Evolutionary conservation across 2,797 vertebrate species (phyloP).

Genomic region (Neosilurus hyrtlii): DNA sequence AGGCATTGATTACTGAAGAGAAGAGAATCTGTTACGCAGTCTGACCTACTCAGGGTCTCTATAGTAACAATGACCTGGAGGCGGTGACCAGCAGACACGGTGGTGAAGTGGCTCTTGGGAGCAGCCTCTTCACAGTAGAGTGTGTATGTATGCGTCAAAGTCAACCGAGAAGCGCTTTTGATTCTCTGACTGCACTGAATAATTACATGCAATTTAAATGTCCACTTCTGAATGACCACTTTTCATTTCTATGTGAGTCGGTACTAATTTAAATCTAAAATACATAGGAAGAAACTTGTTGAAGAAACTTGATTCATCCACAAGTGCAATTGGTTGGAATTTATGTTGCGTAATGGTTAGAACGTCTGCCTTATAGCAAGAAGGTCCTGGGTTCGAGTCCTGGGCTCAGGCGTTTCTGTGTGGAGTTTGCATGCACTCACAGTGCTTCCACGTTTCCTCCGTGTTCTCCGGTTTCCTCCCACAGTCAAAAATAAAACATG

Average conservation of each 20-base stretch:
- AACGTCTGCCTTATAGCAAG: too few species aligned
- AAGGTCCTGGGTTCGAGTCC: too few species aligned
- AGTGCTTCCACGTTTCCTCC: too few species aligned
- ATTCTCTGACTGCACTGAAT: constrained; percentile 6
- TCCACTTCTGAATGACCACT: constrained; percentile 1
- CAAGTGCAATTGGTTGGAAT: not conserved
- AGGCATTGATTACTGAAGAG: not conserved
- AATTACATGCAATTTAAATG: constrained; percentile 14
- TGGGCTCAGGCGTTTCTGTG: too few species aligned
- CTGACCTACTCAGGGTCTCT: constrained; percentile 52
- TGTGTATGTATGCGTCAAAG: constrained; percentile 51
- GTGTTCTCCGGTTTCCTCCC: too few species aligned
- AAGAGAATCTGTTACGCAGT: constrained; percentile 43
- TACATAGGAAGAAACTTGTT: too few species aligned
- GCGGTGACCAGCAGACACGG: constrained; percentile 46
- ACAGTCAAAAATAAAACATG: too few species aligned
- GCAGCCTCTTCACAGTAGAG: constrained; percentile 33
- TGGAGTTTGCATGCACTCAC: too few species aligned
- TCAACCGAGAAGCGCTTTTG: constrained; percentile 53
- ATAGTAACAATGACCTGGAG: constrained; percentile 61
- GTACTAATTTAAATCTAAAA: not conserved
- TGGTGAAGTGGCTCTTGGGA: constrained; percentile 51
- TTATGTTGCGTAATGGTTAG: too few species aligned
- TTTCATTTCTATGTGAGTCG: not conserved
- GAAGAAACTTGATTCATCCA: not conserved